Percentiles rank a stretch among this genome's conserved stretches.
Conservation (phyloP, 2,888 invertebrate genomes). For the Allophyes oxyacanthae region DNA sequence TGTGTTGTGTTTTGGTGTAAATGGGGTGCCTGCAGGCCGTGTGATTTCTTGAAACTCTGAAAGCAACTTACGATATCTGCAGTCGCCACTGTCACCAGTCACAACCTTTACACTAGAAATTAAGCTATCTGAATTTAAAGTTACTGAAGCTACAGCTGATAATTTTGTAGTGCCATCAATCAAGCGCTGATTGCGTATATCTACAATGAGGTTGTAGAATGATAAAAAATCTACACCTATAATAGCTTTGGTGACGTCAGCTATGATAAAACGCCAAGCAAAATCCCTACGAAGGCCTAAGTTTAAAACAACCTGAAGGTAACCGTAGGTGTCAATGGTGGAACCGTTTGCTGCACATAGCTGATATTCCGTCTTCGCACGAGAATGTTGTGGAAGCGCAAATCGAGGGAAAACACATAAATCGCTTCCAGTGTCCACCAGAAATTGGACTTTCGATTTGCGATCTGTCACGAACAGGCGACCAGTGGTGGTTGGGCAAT, state of each 20-base stretch:
- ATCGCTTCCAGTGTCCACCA: constrained; percentile 23
- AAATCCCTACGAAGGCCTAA: constrained; percentile 53
- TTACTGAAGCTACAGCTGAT: neutral
- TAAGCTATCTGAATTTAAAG: neutral
- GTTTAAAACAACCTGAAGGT: constrained; percentile 37
- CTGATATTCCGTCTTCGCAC: constrained; percentile 19
- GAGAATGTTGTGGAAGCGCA: constrained; percentile 24
- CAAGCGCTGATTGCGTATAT: constrained; percentile 11
- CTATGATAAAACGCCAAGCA: constrained; percentile 53
- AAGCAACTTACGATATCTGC: neutral
- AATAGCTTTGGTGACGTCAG: constrained; percentile 56
- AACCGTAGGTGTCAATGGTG: constrained; percentile 50
- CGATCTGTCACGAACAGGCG: constrained; percentile 31
- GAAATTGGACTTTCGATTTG: constrained; percentile 10
- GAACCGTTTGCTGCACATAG: constrained; percentile 54
- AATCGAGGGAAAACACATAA: constrained; percentile 28
- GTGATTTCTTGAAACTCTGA: constrained; percentile 8
- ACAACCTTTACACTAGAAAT: constrained; percentile 3
- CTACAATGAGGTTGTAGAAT: constrained; percentile 3
- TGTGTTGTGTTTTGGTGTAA: constrained; percentile 14
- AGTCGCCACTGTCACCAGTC: constrained; percentile 1
- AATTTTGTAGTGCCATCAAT: no score
- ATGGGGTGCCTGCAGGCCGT: constrained; percentile 6
- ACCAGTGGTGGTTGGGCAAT: constrained; percentile 12
- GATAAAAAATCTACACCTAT: constrained; percentile 57